Evolutionary conservation across 2,113 vertebrate genomes (phyloP), one percentile per base, ranked within the genome.

Genomic region (Tinamus guttatus): DNA sequence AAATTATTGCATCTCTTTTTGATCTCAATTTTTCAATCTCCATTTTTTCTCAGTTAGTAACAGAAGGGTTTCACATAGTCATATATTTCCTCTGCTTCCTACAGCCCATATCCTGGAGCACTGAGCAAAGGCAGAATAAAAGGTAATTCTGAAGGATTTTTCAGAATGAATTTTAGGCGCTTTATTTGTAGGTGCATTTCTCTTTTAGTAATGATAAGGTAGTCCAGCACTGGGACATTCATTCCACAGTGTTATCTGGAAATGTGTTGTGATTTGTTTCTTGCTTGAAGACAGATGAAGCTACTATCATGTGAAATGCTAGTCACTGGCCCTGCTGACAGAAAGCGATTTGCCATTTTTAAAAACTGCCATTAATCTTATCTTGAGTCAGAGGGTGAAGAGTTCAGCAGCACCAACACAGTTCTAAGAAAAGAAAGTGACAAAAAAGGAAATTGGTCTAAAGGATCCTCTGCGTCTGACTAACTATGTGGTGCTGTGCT

Each of bases 101-200:
- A 75, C n/a, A 75, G 4, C 40, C 25, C 28, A 15, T 59, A 36
- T 68, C 21, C 56, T 38, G n/a, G 38, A 81, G 60, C 56, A 63
- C 49, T 56, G 24, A 67, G 60, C 38, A 84, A 69, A 93, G 40
- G 24, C 65, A 87, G 47, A 34, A 28, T 28, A 28, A 67, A 85
- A 88, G 95, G 90, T 86, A 90, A 81, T 97, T 94, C 81, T 5
- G 51, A 89, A 88, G 47, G 73, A 97, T 94, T 92, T 95, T 86
- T 94, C 88, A 95, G 80, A 93, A 88, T 95, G 45, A 93, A 83
- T 81, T 71, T 88, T 88, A 80, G 92, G 88, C 95, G 56, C 86
- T 96, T 97, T 96, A 77, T 95, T 69, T 58, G 59, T 92, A 84
- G 88, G 80, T 93, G 36, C 56, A 93, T 95, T 97, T 96, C 90